phyloP scores from a whole-genome alignment of 2,888 invertebrate genomes.

The Dryomyza anilis region DNA sequence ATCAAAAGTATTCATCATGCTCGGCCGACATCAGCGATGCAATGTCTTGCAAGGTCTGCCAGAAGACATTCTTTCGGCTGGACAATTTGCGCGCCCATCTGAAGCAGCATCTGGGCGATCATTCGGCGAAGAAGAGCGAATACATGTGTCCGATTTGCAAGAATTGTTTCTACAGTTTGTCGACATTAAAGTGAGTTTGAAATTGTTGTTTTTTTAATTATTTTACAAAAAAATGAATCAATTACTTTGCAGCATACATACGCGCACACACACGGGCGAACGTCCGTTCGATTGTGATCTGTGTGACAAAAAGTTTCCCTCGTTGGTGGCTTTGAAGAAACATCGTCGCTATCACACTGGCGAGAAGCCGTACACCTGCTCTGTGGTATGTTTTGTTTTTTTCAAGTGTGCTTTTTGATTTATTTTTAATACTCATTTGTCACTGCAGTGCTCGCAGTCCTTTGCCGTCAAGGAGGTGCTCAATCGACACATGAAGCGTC shows the following conservation, averaged over 20 bases:
- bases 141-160: conserved; percentile 70
- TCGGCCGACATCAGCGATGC: conserved; percentile 51
- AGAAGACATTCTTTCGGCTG: conserved; percentile 63
- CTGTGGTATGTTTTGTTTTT: conserved; percentile 62
- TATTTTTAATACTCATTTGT: neutral
- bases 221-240: neutral
- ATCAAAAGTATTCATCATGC: conserved; percentile 56
- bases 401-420: too few relatives aligned
- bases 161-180: conserved; percentile 70
- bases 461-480: conserved; percentile 85
- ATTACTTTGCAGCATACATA: conserved; percentile 65
- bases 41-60: conserved; percentile 60
- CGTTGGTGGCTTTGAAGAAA: conserved; percentile 77
- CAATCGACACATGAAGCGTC: conserved; percentile 75
- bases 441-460: conserved; percentile 72
- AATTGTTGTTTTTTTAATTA: neutral
- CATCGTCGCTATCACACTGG: conserved; percentile 70
- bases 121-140: conserved; percentile 64
- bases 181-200: conserved; percentile 62
- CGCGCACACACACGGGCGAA: conserved; percentile 71
- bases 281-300: conserved; percentile 74
- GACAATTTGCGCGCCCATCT: conserved; percentile 76
- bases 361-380: conserved; percentile 71
- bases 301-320: conserved; percentile 72
- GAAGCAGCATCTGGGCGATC: conserved; percentile 70